A percentile compares a stretch with the other conserved stretches of the same genome.
Evolutionary conservation across 2,113 vertebrate genomes (phyloP).

Genomic region (Smithornis capensis): DNA sequence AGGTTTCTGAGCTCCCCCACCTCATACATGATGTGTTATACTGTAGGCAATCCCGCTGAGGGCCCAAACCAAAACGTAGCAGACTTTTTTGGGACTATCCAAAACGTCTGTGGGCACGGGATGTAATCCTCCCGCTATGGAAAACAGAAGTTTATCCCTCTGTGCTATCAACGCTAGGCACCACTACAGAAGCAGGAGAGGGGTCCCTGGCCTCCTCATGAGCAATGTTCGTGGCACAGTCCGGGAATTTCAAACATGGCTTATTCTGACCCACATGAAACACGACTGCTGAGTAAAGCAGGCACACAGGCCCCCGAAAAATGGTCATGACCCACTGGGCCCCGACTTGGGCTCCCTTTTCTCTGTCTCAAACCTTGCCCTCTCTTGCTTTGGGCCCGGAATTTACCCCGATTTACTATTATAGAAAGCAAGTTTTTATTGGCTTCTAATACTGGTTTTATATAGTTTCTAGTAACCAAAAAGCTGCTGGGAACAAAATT

Average conservation of each 20-base stretch:
- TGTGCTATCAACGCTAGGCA: neutral
- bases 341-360: neutral
- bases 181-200: neutral
- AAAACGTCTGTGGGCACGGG: neutral
- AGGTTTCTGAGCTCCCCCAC: neutral
- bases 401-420: neutral
- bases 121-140: neutral
- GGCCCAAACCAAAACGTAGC: neutral
- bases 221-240: rapidly evolving
- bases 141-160: neutral
- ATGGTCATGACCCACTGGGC: rapidly evolving
- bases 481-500: neutral
- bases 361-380: neutral
- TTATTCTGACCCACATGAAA: neutral
- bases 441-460: neutral
- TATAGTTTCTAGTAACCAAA: neutral
- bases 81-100: neutral
- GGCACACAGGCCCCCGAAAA: neutral
- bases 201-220: neutral
- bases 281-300: neutral
- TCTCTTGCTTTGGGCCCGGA: rapidly evolving
- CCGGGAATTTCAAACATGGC: neutral
- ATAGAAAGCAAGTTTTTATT: neutral
- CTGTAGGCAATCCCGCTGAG: neutral
- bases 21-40: neutral